Evolutionary conservation across 2,113 vertebrate species (phyloP).

Genomic region (Elaphurus davidianus): DNA sequence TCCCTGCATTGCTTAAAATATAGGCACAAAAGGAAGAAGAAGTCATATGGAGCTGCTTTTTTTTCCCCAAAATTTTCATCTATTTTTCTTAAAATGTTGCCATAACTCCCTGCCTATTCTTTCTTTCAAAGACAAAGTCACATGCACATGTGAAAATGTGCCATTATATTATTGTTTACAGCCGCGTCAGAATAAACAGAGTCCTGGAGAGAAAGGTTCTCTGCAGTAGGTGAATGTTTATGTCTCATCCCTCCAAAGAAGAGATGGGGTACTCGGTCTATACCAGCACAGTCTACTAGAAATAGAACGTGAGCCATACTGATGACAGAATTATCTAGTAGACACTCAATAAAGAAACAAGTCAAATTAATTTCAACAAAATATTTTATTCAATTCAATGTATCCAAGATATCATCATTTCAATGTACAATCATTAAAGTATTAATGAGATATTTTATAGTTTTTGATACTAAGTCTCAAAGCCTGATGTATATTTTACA

Average conservation of each 20-base stretch:
- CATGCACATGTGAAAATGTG: background rate
- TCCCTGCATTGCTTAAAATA: background rate
- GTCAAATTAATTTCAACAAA: slow-evolving; percentile 5
- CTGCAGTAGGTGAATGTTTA: background rate
- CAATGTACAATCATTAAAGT: background rate
- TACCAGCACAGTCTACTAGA: background rate
- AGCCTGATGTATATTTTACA: background rate
- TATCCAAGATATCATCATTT: background rate
- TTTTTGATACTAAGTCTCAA: background rate
- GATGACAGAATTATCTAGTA: background rate
- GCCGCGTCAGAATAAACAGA: background rate
- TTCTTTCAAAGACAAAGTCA: background rate
- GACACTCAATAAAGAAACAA: background rate
- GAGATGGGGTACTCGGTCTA: background rate
- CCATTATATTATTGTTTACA: background rate
- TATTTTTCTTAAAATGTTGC: slow-evolving; percentile 27
- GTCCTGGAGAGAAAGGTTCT: background rate
- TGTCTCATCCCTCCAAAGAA: background rate
- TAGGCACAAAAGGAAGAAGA: background rate
- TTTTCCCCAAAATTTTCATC: background rate
- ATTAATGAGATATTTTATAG: background rate
- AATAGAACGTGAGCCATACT: background rate
- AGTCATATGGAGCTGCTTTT: background rate
- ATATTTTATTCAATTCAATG: background rate
- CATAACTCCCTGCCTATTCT: background rate